Conservation (phyloP, 2,888 invertebrate genomes). For the Agrotis segetum region DNA sequence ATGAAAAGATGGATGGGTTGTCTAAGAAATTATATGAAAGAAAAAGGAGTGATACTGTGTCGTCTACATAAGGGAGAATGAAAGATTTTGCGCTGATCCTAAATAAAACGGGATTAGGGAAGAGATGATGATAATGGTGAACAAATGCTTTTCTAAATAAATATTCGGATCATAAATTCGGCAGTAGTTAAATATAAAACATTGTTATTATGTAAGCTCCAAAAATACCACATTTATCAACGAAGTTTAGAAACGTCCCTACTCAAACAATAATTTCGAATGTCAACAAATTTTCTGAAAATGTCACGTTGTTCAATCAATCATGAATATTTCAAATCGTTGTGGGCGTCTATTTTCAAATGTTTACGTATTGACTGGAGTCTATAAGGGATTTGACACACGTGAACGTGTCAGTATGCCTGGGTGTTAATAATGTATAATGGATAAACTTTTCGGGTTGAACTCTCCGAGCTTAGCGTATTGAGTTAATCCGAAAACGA, state of each 20-base stretch:
- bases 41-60: too few species aligned
- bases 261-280: slow-evolving; percentile 29
- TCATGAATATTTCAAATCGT: slow-evolving; percentile 36
- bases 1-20: too few species aligned
- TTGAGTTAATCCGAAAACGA: background rate
- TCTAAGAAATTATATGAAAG: too few species aligned
- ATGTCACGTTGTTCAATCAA: slow-evolving; percentile 34
- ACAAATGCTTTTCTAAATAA: too few species aligned
- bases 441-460: background rate
- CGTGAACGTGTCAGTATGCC: background rate
- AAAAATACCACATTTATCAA: slow-evolving; percentile 1
- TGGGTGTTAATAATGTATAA: too few species aligned
- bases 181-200: background rate
- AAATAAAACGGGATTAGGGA: too few species aligned
- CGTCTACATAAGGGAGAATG: too few species aligned
- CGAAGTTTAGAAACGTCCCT: slow-evolving; percentile 2
- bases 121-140: too few species aligned
- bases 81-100: too few species aligned
- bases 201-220: background rate
- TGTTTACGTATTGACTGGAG: slow-evolving; percentile 3
- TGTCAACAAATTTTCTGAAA: slow-evolving; percentile 29
- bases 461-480: too few species aligned
- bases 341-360: slow-evolving; percentile 21
- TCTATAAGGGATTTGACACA: background rate
- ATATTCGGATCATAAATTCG: too few species aligned